Conservation (phyloP, 2,797 vertebrate genomes). For the Tiaroga cobitis region DNA sequence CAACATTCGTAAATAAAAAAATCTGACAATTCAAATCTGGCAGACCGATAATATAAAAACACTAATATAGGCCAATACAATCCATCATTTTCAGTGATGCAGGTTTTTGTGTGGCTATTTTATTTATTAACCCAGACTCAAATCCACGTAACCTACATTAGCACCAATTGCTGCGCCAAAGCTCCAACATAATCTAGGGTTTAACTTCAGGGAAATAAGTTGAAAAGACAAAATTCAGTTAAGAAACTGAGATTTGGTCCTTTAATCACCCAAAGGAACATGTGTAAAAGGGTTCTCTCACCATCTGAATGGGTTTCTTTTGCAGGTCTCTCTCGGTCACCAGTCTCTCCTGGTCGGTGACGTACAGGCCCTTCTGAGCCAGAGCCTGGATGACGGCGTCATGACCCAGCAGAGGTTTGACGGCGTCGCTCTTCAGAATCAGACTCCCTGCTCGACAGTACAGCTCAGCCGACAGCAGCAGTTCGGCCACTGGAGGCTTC, state of each 20-base stretch:
- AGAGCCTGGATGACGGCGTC: constrained; percentile 94
- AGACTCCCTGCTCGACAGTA: constrained; percentile 94
- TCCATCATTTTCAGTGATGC: neutral
- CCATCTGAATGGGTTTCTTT: constrained; percentile 96
- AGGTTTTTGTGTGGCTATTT: neutral
- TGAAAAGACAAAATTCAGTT: neutral
- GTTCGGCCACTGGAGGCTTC: constrained; percentile 90
- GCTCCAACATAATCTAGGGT: neutral
- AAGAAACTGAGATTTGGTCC: neutral
- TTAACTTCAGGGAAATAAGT: neutral
- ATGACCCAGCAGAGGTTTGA: constrained; percentile 91
- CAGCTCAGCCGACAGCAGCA: constrained; percentile 93
- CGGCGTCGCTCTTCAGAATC: constrained; percentile 89
- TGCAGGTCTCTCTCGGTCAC: constrained; percentile 94
- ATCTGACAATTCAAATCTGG: too few species aligned
- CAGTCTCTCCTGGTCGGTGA: constrained; percentile 93
- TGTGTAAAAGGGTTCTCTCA: constrained; percentile 70
- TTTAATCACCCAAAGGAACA: neutral
- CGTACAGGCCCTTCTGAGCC: constrained; percentile 93
- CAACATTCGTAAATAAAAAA: neutral
- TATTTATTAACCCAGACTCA: neutral
- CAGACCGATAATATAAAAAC: too few species aligned
- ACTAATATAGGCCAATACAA: too few species aligned
- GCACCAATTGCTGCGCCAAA: neutral
- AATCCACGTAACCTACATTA: neutral